Conservation (phyloP, 2,797 vertebrate species). For the Peromyscus nudipes region DNA sequence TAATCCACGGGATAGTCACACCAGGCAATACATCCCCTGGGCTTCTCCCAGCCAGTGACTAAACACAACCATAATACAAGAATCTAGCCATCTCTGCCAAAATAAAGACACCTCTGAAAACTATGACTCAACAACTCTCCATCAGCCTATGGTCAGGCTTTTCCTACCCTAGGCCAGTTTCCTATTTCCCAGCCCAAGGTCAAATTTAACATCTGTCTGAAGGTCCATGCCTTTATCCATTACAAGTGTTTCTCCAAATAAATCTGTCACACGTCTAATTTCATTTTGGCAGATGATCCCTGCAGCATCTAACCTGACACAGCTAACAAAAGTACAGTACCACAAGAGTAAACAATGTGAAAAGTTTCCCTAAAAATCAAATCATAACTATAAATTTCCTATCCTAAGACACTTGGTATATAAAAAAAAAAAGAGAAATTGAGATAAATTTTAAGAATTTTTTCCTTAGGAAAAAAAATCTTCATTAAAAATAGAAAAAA, state of each 20-base stretch:
- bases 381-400: slow-evolving; percentile 31
- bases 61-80: neutral
- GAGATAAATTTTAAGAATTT: slow-evolving; percentile 53
- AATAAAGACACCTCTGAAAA: slow-evolving; percentile 23
- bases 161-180: neutral
- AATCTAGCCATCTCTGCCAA: slow-evolving; percentile 22
- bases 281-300: slow-evolving; percentile 42
- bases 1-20: neutral
- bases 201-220: neutral
- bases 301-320: slow-evolving; percentile 16
- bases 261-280: slow-evolving; percentile 20
- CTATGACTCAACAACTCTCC: neutral
- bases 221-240: neutral
- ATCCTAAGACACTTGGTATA: slow-evolving; percentile 5
- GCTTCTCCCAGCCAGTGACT: slow-evolving; percentile 13
- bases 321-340: slow-evolving; percentile 40
- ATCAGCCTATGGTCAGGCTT: neutral
- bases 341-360: neutral
- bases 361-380: slow-evolving; percentile 41
- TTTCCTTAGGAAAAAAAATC: slow-evolving; percentile 64
- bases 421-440: slow-evolving; percentile 51
- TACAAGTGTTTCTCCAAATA: neutral
- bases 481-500: slow-evolving; percentile 41
- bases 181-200: neutral
- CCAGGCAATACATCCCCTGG: neutral